Percentiles rank a stretch among this genome's conserved stretches.
These are phyloP conservation scores for Fragum sueziense DNA, from an alignment of 2,888 invertebrate genomes.

Conservation along the genomic window DNA sequence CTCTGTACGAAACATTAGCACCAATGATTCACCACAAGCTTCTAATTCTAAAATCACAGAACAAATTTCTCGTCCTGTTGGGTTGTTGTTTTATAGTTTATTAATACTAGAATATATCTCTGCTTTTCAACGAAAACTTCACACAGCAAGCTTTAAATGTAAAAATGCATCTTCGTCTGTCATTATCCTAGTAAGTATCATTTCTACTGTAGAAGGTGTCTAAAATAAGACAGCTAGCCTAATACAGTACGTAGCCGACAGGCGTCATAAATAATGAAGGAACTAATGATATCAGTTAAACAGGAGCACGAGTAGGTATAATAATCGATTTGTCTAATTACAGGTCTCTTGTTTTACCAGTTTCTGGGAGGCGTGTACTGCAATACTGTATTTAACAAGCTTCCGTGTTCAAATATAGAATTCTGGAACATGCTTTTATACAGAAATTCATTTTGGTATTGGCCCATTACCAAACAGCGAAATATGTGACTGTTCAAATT, in stretches of 20 bases:
- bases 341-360: not conserved
- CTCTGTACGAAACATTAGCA: too few species aligned
- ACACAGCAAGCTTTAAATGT: too few species aligned
- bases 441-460: not conserved
- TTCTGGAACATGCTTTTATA: not conserved
- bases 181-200: too few species aligned
- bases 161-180: too few species aligned
- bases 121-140: too few species aligned
- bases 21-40: too few species aligned
- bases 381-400: not conserved
- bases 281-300: conserved; percentile 12
- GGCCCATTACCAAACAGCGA: not conserved
- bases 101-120: too few species aligned
- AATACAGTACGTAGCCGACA: not conserved
- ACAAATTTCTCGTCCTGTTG: too few species aligned
- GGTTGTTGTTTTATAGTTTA: too few species aligned
- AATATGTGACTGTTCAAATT: not conserved
- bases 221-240: not conserved
- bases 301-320: conserved; percentile 14
- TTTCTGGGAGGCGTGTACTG: not conserved
- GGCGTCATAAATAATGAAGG: conserved; percentile 2
- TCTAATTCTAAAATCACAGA: too few species aligned
- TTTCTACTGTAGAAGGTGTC: not conserved
- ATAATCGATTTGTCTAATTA: conserved; percentile 22
- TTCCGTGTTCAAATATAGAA: too few species aligned